A percentile compares a stretch with the other conserved stretches of the same genome.
These are phyloP conservation scores for Aelia acuminata DNA, from an alignment of 2,888 invertebrate genomes.

Conservation along the genomic window DNA sequence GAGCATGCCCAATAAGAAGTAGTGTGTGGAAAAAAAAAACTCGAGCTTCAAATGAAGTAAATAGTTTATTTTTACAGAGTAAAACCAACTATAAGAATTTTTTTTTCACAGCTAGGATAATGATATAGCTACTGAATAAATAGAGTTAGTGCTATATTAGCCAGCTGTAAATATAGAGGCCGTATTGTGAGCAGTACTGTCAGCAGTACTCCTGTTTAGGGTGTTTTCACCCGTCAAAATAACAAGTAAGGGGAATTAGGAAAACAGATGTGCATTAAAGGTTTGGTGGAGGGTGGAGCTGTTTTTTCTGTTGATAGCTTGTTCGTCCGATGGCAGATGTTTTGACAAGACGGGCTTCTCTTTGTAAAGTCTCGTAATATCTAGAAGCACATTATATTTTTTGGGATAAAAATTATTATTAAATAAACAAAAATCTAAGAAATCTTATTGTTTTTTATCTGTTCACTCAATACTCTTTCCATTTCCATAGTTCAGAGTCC, in stretches of 20 bases:
- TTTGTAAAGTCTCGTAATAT: background rate
- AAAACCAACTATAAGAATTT: too few relatives aligned
- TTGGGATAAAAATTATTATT: too few relatives aligned
- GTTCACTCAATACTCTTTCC: too few relatives aligned
- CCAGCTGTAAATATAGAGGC: background rate
- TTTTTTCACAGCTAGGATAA: background rate
- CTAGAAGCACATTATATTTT: too few relatives aligned
- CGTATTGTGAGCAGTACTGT: background rate
- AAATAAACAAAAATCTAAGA: too few relatives aligned
- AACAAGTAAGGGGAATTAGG: background rate
- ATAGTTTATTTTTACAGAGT: too few relatives aligned
- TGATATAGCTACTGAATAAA: background rate
- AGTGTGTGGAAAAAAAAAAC: too few relatives aligned
- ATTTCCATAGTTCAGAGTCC: too few relatives aligned
- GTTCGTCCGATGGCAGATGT: background rate
- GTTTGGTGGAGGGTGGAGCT: background rate
- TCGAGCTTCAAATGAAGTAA: too few relatives aligned
- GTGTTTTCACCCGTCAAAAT: slow-evolving; percentile 9
- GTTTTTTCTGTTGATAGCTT: background rate
- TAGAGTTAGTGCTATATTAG: background rate
- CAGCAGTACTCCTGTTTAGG: background rate
- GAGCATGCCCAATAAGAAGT: too few relatives aligned
- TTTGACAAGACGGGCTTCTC: background rate
- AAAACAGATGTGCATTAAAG: slow-evolving; percentile 17
- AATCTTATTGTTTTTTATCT: too few relatives aligned